A percentile compares a stretch with the other conserved stretches of the same genome.
These are phyloP conservation scores for Microdon myrmicae DNA, from an alignment of 2,888 invertebrate species.

Conservation along the genomic window DNA sequence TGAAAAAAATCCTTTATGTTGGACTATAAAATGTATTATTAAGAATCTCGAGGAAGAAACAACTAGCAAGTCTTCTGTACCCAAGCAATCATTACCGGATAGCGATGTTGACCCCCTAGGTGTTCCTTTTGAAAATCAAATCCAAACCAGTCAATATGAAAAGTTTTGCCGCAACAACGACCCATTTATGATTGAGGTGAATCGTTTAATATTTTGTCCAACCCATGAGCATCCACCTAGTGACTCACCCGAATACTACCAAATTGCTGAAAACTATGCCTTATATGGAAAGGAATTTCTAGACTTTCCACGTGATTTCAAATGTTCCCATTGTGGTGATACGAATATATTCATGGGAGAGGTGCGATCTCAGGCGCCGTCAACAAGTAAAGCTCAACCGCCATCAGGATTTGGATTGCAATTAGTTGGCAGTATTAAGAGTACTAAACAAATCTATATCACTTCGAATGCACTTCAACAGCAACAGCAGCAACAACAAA, in stretches of 20 bases:
- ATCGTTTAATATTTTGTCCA: slow-evolving; percentile 57
- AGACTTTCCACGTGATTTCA: slow-evolving; percentile 55
- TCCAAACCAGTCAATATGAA: slow-evolving; percentile 11
- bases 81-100: slow-evolving; percentile 17
- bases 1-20: slow-evolving; percentile 18
- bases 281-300: slow-evolving; percentile 56
- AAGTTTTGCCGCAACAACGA: slow-evolving; percentile 37
- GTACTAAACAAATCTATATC: slow-evolving; percentile 3
- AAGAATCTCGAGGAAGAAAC: not conserved
- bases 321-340: slow-evolving; percentile 16
- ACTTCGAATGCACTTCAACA: not conserved
- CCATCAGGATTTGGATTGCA: slow-evolving; percentile 12
- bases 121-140: slow-evolving; percentile 1
- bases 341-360: slow-evolving; percentile 17
- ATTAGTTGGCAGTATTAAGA: slow-evolving; percentile 10
- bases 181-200: slow-evolving; percentile 58
- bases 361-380: not conserved
- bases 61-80: not conserved
- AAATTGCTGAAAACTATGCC: slow-evolving; percentile 62
- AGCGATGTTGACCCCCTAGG: slow-evolving; percentile 21
- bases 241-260: slow-evolving; percentile 56
- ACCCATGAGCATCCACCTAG: slow-evolving; percentile 56
- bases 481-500: slow-evolving; percentile 30
- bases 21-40: slow-evolving; percentile 28
- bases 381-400: not conserved